Evolutionary conservation across 2,113 vertebrate species (phyloP), one percentile per base, ranked within the genome.

Genomic region (Anseranas semipalmata): DNA sequence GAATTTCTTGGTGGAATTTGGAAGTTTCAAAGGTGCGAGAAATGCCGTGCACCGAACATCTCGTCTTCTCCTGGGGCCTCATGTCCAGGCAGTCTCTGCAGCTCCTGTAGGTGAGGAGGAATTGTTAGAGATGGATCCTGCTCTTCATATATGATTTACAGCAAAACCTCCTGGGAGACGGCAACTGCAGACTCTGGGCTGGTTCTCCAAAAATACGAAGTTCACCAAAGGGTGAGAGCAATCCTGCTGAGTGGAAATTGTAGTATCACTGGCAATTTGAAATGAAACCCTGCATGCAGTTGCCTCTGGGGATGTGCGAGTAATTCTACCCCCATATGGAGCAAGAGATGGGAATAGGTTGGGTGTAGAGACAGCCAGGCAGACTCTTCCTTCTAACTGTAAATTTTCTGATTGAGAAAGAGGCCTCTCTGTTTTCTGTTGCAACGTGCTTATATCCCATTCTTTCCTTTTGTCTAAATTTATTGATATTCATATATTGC

Each of bases 221-320:
- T 86, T 95, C 94, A 63, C 62, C 28, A 63, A 58, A 48, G 82
- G 96, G 65, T 93, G 91, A 90, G 84, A 89, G 59, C 74, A 80
- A 4, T 77, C 81, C 91, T 15, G 75, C 82, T 67, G 82, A 39
- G 82, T 41, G 76, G 89, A 95, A 93, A 89, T 25, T 6, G 20
- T 43, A 83, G 71, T 30, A 27, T 46, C 25, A 4, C 58, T 53
- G 72, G 87, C 45, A 4, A 8, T 25, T 78, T 87, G 95, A 79
- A 82, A 71, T 17, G 85, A 72, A 93, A 62, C 62, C 67, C 43
- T 1, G 85, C 39, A 0, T 33, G 35, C 24, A 8, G 4, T 56
- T 39, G 77, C 81, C 94, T 75, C 68, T 0, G 2, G 92, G 91
- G 79, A 43, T 39, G 80, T 22, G 5, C 24, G 35, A 62, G 90